Percentiles rank a stretch among this genome's conserved stretches.
phyloP scores from a whole-genome alignment of 2,888 invertebrate genomes.

The Drosophila formosana region DNA sequence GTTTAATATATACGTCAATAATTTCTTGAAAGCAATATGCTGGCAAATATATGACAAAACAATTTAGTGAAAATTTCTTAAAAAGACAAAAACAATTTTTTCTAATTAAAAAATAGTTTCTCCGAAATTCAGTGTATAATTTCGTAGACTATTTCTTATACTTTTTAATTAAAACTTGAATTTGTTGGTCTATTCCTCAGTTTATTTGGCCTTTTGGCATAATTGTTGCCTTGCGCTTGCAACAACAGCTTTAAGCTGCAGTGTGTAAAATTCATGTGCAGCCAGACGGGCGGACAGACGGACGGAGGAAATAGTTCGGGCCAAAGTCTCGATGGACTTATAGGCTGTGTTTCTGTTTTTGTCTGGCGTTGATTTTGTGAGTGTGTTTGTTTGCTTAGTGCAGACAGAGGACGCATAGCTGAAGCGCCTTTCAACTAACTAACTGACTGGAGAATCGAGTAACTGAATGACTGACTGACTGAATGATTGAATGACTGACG shows the following conservation, averaged over 20 bases:
- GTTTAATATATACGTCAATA: no score
- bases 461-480: slow-evolving; percentile 34
- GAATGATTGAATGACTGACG: slow-evolving; percentile 55
- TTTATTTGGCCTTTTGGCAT: slow-evolving; percentile 3
- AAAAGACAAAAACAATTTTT: no score
- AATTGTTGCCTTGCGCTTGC: slow-evolving; percentile 22
- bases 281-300: slow-evolving; percentile 16
- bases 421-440: slow-evolving; percentile 47
- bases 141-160: no score
- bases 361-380: slow-evolving; percentile 42
- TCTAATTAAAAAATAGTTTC: no score
- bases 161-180: neutral
- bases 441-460: slow-evolving; percentile 33
- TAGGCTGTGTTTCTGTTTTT: slow-evolving; percentile 54
- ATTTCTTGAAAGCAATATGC: no score
- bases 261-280: slow-evolving; percentile 55
- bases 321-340: slow-evolving; percentile 25
- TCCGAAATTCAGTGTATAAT: no score
- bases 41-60: no score
- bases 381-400: slow-evolving; percentile 46
- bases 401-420: slow-evolving; percentile 28
- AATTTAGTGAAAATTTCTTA: no score
- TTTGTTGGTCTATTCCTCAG: neutral
- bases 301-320: slow-evolving; percentile 2
- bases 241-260: slow-evolving; percentile 41